These are phyloP conservation scores for Pomatostomus ruficeps DNA, from an alignment of 2,113 vertebrate genomes.

Conservation along the genomic window DNA sequence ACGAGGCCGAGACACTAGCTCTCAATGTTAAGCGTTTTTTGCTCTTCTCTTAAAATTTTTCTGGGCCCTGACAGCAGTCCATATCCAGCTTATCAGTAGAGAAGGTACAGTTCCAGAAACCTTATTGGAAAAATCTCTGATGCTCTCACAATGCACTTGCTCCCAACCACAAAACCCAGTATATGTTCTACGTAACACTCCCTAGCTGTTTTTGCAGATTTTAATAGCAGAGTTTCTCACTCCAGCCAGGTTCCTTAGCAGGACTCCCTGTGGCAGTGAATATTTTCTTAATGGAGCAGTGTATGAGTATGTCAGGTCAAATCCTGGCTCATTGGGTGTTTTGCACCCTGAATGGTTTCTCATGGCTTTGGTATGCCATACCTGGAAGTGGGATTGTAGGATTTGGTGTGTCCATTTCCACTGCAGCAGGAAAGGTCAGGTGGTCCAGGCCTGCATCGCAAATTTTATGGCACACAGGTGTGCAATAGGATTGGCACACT, in stretches of 20 bases:
- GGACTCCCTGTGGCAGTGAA: not conserved
- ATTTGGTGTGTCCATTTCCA: not conserved
- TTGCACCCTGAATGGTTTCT: not conserved
- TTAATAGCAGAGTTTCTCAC: not conserved
- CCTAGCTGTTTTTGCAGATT: not conserved
- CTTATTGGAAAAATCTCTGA: not conserved
- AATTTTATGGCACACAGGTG: not conserved
- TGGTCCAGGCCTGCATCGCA: not conserved
- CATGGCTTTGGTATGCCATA: not conserved
- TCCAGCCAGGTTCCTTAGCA: not conserved
- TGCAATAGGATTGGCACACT: not conserved
- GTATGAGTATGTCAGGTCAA: not conserved
- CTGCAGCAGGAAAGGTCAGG: not conserved
- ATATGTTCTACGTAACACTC: fast-evolving
- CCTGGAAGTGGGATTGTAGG: not conserved
- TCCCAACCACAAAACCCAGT: fast-evolving
- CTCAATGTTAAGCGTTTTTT: fast-evolving
- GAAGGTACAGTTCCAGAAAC: not conserved
- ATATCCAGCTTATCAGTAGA: not conserved
- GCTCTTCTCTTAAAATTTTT: not conserved
- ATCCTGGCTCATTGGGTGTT: fast-evolving
- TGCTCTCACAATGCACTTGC: fast-evolving
- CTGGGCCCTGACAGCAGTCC: not conserved
- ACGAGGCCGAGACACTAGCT: not conserved
- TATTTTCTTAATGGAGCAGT: not conserved